Conservation (phyloP, 2,113 vertebrate species). For the Cheilinus undulatus region DNA sequence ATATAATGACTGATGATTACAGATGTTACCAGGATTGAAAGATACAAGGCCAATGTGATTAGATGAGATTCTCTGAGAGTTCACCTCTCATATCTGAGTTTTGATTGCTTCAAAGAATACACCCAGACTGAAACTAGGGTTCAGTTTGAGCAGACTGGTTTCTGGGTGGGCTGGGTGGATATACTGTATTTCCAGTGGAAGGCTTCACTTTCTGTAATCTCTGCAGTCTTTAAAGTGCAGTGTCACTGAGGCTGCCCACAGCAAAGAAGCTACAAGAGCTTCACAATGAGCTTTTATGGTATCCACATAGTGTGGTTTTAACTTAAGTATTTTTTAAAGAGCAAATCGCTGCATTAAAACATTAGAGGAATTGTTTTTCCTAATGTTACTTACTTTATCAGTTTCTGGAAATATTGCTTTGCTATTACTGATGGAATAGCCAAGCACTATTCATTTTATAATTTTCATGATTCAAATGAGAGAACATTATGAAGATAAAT, state of each 20-base stretch:
- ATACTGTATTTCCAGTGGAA: conserved; percentile 22
- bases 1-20: conserved; percentile 38
- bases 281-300: too few species aligned
- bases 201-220: background rate
- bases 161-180: background rate
- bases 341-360: background rate
- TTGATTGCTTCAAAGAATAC: conserved; percentile 59
- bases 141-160: conserved; percentile 60
- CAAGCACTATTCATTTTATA: too few species aligned
- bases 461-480: too few species aligned
- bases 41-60: conserved; percentile 59
- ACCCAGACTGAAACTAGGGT: conserved; percentile 14
- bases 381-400: background rate
- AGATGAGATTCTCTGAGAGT: conserved; percentile 36
- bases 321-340: conserved; percentile 6
- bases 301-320: too few species aligned
- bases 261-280: conserved; percentile 35
- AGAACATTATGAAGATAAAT: too few species aligned
- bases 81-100: conserved; percentile 40
- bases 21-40: conserved; percentile 10
- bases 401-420: background rate
- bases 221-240: conserved; percentile 30
- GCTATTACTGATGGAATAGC: too few species aligned
- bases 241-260: conserved; percentile 34
- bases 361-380: background rate